Evolutionary conservation across 2,113 vertebrate genomes (phyloP).

Genomic region (Lophochroa leadbeateri): DNA sequence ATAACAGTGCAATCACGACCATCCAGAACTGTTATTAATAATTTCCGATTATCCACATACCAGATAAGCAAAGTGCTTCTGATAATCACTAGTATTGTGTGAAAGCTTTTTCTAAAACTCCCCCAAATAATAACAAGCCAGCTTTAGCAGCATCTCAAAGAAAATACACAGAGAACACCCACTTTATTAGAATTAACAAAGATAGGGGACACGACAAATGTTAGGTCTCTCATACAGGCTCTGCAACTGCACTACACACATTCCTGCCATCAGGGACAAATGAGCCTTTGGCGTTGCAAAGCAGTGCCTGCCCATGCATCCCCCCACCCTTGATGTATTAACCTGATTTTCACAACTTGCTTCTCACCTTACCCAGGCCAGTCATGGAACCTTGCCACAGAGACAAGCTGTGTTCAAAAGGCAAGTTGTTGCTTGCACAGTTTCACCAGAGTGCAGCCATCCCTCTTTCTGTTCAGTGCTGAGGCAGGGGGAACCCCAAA

Average conservation of each 20-base stretch:
- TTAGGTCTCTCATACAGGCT: neutral
- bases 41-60: neutral
- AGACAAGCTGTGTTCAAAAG: neutral
- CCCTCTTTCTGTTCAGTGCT: accelerated
- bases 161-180: neutral
- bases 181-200: neutral
- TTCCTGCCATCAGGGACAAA: neutral
- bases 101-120: neutral
- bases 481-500: neutral
- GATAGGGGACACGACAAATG: neutral
- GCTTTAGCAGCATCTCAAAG: neutral
- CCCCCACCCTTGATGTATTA: neutral
- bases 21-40: neutral
- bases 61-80: neutral
- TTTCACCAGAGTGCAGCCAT: neutral
- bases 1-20: neutral
- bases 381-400: accelerated
- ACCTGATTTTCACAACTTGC: neutral
- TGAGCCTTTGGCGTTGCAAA: too few species aligned
- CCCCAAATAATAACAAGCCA: neutral
- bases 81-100: neutral
- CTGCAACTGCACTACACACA: neutral
- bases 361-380: neutral
- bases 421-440: accelerated
- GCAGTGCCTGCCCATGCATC: neutral